These are phyloP conservation scores for Papilio polytes DNA, from an alignment of 1,140 invertebrate genomes.

Conservation along the genomic window DNA sequence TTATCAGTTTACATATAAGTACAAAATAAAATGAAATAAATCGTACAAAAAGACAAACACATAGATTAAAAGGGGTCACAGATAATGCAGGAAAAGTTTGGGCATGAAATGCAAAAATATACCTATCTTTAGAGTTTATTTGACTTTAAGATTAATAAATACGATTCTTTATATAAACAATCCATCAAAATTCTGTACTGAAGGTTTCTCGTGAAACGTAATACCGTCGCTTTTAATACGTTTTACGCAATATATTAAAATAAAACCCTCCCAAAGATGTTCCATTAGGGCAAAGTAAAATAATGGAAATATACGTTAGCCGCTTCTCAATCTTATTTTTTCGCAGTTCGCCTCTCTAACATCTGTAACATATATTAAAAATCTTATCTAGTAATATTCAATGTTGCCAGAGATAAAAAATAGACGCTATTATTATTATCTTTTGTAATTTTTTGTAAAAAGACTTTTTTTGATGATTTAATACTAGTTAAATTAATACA, in stretches of 20 bases:
- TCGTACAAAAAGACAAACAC: too few species aligned
- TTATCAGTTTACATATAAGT: too few species aligned
- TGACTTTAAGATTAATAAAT: neutral
- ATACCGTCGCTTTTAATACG: slow-evolving; percentile 19
- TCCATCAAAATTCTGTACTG: slow-evolving; percentile 9
- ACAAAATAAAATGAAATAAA: too few species aligned
- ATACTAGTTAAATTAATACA: too few species aligned
- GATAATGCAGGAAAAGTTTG: too few species aligned
- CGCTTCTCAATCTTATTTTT: slow-evolving; percentile 23
- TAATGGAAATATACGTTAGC: slow-evolving; percentile 32
- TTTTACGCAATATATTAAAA: slow-evolving; percentile 23
- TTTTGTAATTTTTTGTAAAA: too few species aligned
- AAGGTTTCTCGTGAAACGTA: neutral
- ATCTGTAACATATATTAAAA: slow-evolving; percentile 8
- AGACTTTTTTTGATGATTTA: too few species aligned
- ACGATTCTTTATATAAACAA: neutral
- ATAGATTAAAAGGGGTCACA: too few species aligned
- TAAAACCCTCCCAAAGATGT: slow-evolving; percentile 31
- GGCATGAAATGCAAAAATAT: neutral
- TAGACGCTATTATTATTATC: neutral
- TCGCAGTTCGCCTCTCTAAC: slow-evolving; percentile 13
- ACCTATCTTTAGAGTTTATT: neutral
- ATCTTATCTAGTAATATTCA: slow-evolving; percentile 17
- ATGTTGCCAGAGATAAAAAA: neutral
- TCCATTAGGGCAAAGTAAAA: slow-evolving; percentile 33